Evolutionary conservation across 2,797 vertebrate genomes (phyloP), one percentile per base, ranked within the genome.

Genomic region (Cyclura pinguis): DNA sequence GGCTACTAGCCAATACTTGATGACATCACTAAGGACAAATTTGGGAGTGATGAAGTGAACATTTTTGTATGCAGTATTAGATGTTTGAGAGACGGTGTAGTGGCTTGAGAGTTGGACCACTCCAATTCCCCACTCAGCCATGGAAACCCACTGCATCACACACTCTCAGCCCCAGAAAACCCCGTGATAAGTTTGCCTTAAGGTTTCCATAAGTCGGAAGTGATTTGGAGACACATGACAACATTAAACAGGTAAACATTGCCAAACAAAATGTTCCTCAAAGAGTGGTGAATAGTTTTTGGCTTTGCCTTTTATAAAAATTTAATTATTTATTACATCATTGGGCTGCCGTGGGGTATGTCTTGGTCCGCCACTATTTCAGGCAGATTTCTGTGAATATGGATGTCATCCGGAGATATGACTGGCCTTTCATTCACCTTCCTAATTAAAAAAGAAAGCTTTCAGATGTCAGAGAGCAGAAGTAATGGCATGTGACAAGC

Each of bases 381-480:
- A 84, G 42, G 47, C 67, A 72, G 13, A 12, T 73, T 35, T 73
- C 32, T 73, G 12, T 85, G 84, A n/a, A 29, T 67, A 84, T 67
- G 27, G 62, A 69, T 69, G 47, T 55, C 47, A 73, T 85, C 69
- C 69, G 20, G 47, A 85, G 50, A 52, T 35, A 3, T 55, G 69
- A 24, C 18, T 55, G 7, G 72, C 57, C 84, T 86, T 59, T 74
- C 2, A 27, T 87, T 24, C 55, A 59, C n/a, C 18, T 9, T 14
- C 62, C 62, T 50, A 84, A 47, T 67, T 84, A 67, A 69, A 67
- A 84, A 84, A 69, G 82, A 84, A 84, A 47, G 82, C 81, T 84
- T 84, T 84, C 38, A 67, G 82, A 84, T 84, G 67, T 72, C 67
- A 73, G 42, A n/a, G 32, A 72, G 67, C 47, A 85, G 67, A 85